Conservation (phyloP, 2,888 invertebrate genomes). For the Prosapia bicincta region DNA sequence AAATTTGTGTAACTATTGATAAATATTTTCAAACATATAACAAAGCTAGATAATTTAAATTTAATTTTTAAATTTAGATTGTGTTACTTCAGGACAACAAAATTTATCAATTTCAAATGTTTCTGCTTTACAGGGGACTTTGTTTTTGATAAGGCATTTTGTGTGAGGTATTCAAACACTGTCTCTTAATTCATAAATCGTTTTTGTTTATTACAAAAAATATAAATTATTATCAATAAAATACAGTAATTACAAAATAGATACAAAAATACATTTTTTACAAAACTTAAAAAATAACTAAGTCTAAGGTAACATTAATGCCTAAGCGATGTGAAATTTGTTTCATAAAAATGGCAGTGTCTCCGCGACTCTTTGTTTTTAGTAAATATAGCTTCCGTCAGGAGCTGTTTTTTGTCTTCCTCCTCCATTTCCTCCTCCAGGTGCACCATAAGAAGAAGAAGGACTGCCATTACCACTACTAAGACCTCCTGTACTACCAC, state of each 20-base stretch:
- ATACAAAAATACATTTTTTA: neutral
- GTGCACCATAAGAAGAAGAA: slow-evolving; percentile 19
- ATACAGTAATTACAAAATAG: neutral
- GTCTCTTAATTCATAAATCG: too few species aligned
- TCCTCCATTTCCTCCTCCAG: slow-evolving; percentile 13
- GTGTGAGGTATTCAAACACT: too few species aligned
- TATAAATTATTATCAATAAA: too few species aligned
- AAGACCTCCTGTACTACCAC: slow-evolving; percentile 9
- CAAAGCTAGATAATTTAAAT: too few species aligned
- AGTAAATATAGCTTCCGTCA: slow-evolving; percentile 27
- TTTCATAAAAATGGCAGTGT: neutral
- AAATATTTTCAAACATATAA: too few species aligned
- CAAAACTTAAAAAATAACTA: neutral
- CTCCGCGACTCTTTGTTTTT: neutral
- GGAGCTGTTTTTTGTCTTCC: slow-evolving; percentile 16
- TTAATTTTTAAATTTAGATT: too few species aligned
- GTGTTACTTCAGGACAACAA: too few species aligned
- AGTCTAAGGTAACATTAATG: neutral
- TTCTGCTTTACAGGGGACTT: too few species aligned
- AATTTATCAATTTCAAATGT: too few species aligned
- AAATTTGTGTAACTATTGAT: too few species aligned
- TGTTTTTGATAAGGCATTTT: too few species aligned
- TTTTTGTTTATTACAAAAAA: neutral
- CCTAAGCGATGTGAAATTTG: neutral
- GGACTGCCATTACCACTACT: neutral